Percentiles rank a stretch among this genome's conserved stretches.
Conservation (phyloP, 2,113 vertebrate genomes). For the Bubo blakistoni region DNA sequence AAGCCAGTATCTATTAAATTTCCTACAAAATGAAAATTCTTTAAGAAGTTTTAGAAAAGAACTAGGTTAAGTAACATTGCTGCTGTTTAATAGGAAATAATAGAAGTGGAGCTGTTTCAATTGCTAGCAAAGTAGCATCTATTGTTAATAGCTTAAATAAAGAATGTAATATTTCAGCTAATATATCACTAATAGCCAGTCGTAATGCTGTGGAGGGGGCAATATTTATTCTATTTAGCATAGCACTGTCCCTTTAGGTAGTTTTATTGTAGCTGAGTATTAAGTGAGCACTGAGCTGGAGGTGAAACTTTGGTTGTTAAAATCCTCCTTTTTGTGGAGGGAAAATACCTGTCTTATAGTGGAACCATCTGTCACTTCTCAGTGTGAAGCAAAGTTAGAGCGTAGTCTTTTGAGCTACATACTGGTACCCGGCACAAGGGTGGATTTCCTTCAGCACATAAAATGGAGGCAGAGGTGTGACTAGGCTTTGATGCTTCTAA, state of each 20-base stretch:
- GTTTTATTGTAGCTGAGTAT: neutral
- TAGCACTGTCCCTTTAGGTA: neutral
- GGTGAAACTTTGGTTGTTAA: neutral
- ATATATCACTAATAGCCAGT: neutral
- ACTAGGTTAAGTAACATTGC: neutral
- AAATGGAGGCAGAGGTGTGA: neutral
- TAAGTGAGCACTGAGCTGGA: neutral
- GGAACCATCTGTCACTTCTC: neutral
- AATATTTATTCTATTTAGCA: neutral
- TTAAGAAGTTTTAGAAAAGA: neutral
- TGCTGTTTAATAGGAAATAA: neutral
- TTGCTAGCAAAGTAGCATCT: neutral
- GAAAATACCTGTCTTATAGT: neutral
- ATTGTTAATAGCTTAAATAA: neutral
- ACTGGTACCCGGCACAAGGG: neutral
- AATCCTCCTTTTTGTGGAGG: neutral
- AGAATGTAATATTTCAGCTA: neutral
- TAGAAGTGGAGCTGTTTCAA: neutral
- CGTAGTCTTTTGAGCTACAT: neutral
- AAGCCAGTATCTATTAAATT: neutral
- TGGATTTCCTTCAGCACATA: neutral
- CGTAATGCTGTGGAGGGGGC: neutral
- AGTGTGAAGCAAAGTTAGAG: neutral
- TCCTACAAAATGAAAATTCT: neutral
- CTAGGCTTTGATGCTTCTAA: neutral